Evolutionary conservation across 2,797 vertebrate species (phyloP).

Genomic region (Megaceryle alcyon): DNA sequence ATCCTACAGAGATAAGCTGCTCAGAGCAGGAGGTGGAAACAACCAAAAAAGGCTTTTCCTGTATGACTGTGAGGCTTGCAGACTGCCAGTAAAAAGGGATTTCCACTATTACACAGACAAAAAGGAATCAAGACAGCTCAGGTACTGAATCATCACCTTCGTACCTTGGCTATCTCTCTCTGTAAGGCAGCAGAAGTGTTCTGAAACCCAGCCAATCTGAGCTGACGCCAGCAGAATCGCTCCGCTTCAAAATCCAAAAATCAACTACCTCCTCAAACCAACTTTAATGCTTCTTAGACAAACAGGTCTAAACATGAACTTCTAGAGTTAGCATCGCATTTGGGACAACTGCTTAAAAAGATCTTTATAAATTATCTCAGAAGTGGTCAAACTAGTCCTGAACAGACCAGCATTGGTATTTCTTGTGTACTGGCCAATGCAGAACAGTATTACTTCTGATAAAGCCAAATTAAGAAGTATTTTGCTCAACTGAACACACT

Average conservation of each 20-base stretch:
- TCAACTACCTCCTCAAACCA: background rate
- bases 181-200: background rate
- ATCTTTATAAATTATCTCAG: background rate
- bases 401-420: fast-evolving
- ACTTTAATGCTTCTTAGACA: background rate
- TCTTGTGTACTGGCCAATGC: background rate
- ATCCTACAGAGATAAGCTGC: background rate
- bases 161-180: background rate
- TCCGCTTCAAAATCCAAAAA: background rate
- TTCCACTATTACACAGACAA: background rate
- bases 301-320: background rate
- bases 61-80: background rate
- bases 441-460: background rate
- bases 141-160: background rate
- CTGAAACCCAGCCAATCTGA: background rate
- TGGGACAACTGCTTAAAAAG: background rate
- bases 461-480: background rate
- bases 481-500: background rate
- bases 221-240: background rate
- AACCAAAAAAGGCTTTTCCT: background rate
- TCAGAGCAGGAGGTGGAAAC: background rate
- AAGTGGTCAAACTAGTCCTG: background rate
- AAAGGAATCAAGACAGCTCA: background rate
- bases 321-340: background rate
- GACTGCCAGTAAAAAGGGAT: background rate